Evolutionary conservation across 2,888 invertebrate species (phyloP).

Genomic region (Cosmopolites sordidus): DNA sequence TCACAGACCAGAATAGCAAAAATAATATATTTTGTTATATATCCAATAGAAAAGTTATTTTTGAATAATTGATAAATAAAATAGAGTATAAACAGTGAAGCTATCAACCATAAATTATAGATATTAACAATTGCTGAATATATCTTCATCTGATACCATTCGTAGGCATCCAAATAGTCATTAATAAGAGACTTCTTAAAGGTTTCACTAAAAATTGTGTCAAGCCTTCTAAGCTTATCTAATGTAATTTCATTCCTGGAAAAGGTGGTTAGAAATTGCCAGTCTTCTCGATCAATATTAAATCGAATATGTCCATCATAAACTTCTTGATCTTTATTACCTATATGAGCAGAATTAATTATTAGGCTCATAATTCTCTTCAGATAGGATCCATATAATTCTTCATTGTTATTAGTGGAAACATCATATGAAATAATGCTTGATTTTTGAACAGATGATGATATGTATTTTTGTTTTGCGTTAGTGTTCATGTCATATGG

Average conservation of each 20-base stretch:
- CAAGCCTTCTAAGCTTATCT: conserved; percentile 29
- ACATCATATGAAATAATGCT: background rate
- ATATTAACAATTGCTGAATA: conserved; percentile 22
- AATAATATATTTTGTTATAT: conserved; percentile 29
- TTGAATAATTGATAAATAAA: conserved; percentile 28
- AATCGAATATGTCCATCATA: conserved; percentile 28
- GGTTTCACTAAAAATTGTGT: conserved; percentile 29
- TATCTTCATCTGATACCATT: conserved; percentile 22
- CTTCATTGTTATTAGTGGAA: conserved; percentile 10
- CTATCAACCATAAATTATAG: conserved; percentile 21
- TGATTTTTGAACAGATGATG: conserved; percentile 3
- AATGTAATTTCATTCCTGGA: conserved; percentile 14
- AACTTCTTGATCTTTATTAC: conserved; percentile 18
- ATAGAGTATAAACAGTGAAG: conserved; percentile 21
- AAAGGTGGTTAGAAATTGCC: conserved; percentile 28
- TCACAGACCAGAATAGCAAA: conserved; percentile 29
- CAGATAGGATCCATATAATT: conserved; percentile 21
- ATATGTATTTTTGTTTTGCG: conserved; percentile 17
- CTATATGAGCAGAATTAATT: conserved; percentile 25
- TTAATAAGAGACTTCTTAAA: conserved; percentile 25
- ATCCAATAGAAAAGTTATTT: conserved; percentile 28
- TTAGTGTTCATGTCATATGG: conserved; percentile 33
- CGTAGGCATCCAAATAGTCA: conserved; percentile 21
- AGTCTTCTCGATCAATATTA: conserved; percentile 21
- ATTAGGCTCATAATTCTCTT: conserved; percentile 29